Evolutionary conservation across 2,888 invertebrate genomes (phyloP).

Genomic region (Apotomis capreana): DNA sequence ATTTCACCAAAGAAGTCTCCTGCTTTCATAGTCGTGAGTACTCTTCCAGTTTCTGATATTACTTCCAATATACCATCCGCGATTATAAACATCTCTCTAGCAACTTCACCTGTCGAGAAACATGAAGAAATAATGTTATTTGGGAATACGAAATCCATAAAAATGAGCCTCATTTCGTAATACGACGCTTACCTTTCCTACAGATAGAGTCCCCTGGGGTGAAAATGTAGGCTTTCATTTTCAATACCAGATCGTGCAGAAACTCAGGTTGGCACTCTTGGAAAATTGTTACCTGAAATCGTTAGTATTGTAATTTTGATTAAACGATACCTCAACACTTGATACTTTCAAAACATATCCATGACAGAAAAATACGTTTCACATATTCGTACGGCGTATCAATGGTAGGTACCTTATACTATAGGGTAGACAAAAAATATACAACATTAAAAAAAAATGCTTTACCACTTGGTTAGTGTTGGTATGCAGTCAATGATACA

Average conservation of each 20-base stretch:
- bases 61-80: constrained; percentile 98
- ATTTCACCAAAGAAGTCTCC: constrained; percentile 99
- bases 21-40: constrained; percentile 97
- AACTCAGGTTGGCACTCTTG: constrained; percentile 99
- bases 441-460: too few relatives aligned
- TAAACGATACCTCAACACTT: not conserved
- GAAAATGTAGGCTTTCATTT: constrained; percentile 99
- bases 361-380: too few relatives aligned
- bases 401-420: too few relatives aligned
- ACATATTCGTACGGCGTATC: too few relatives aligned
- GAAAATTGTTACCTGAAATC: constrained; percentile 93
- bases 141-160: constrained; percentile 13
- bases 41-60: constrained; percentile 95
- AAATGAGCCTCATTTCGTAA: constrained; percentile 22
- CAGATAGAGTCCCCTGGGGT: constrained; percentile 99
- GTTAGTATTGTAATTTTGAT: not conserved
- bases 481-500: too few relatives aligned
- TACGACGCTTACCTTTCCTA: constrained; percentile 87
- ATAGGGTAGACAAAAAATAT: too few relatives aligned
- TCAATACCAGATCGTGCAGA: constrained; percentile 96
- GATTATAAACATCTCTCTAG: constrained; percentile 99
- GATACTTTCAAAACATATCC: not conserved
- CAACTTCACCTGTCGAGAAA: constrained; percentile 87
- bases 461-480: too few relatives aligned
- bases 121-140: constrained; percentile 30